A percentile compares a stretch with the other conserved stretches of the same genome.
These are phyloP conservation scores for Cyclura pinguis DNA, from an alignment of 2,797 vertebrate genomes.

Conservation along the genomic window DNA sequence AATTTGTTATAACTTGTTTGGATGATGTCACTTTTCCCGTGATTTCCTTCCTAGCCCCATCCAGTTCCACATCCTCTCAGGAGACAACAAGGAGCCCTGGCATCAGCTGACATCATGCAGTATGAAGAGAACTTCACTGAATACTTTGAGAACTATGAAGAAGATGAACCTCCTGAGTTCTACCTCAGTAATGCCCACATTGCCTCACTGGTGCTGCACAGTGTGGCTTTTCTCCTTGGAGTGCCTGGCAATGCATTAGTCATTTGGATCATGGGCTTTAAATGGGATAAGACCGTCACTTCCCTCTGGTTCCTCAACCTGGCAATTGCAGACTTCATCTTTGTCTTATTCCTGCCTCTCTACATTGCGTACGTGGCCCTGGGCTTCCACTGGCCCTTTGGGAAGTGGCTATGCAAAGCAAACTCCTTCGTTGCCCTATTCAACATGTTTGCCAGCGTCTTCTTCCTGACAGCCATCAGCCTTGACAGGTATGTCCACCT, in stretches of 20 bases:
- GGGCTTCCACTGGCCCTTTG: constrained; percentile 95
- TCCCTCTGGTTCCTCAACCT: constrained; percentile 94
- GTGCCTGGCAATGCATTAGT: constrained; percentile 91
- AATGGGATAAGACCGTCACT: constrained; percentile 91
- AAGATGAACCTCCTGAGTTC: constrained; percentile 75
- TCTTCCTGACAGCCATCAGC: constrained; percentile 92
- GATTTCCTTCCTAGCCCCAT: neutral
- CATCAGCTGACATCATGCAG: constrained; percentile 54
- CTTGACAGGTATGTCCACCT: constrained; percentile 91
- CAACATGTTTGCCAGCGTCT: constrained; percentile 97
- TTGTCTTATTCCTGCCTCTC: constrained; percentile 92
- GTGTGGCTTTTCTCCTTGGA: constrained; percentile 88
- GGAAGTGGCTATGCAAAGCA: constrained; percentile 89
- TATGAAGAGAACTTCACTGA: constrained; percentile 85
- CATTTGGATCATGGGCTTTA: constrained; percentile 94
- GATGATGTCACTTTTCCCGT: neutral
- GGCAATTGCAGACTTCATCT: constrained; percentile 93
- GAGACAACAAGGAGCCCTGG: constrained; percentile 65
- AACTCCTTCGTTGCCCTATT: constrained; percentile 92
- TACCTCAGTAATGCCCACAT: constrained; percentile 85
- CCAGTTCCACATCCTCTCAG: constrained; percentile 47
- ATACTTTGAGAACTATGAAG: constrained; percentile 81
- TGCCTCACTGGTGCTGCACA: constrained; percentile 89
- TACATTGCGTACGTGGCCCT: constrained; percentile 91
- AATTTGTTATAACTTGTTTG: neutral